Evolutionary conservation across 2,113 vertebrate genomes (phyloP), one percentile per base, ranked within the genome.

Genomic region (Mastomys natalensis): DNA sequence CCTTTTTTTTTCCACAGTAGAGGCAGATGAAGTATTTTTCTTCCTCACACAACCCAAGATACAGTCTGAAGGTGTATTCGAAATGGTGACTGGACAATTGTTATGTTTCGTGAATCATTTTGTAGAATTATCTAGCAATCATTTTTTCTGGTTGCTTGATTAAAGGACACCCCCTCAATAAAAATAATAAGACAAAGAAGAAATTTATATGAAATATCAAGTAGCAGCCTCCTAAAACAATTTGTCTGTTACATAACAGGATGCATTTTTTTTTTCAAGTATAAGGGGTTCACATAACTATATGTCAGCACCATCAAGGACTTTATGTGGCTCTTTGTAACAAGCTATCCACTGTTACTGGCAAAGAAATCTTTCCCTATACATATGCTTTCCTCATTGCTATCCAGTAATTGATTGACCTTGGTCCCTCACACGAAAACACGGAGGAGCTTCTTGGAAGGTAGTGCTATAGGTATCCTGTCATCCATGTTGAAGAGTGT

Each of bases 351-450:
- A 37, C 64, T 76, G 74, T 22, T 53, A 22, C 13, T n/a, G n/a
- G 64, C 43, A 53, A 68, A 70, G 78, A 82, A 76, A 77, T 73
- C 72, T 60, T 48, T 74, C 80, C 24, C 43, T 92, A 31, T 58
- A 90, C 70, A 74, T 82, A 66, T 84, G 17, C 31, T 73, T 94
- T 70, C 26, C 84, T 81, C 24, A 51, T 29, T 43, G 0, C 86
- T 29, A 40, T 87, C 93, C 34, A 43, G 87, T 77, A 86, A 91
- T 84, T 68, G 68, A 89, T 43, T 88, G 13, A 73, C 64, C 19
- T 95, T 73, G 8, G 9, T 73, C 66, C 95, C 43, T 81, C 94
- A 93, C 90, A 72, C 55, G 37, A 68, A 93, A 93, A 78, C 55
- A 45, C 77, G 48, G 40, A 60, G 72, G 70, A 88, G 53, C 74